These are phyloP conservation scores for Sinocyclocheilus rhinocerous DNA, from an alignment of 2,113 vertebrate species.

Conservation along the genomic window DNA sequence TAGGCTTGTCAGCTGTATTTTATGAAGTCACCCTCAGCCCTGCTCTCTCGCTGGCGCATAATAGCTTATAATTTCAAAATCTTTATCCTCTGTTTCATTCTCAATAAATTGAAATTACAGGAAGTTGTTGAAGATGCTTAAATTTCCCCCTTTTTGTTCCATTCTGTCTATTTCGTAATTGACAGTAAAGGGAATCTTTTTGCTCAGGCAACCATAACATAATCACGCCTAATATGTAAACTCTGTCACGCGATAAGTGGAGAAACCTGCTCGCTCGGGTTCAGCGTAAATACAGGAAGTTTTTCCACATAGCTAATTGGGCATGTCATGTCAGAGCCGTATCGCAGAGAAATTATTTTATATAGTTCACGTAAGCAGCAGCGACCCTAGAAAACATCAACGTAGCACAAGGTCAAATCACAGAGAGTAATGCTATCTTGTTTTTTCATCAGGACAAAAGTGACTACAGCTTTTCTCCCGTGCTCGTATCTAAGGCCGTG, in stretches of 20 bases:
- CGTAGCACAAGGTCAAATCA: background rate
- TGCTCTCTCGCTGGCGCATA: slow-evolving; percentile 87
- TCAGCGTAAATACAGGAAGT: slow-evolving; percentile 58
- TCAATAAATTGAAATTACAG: slow-evolving; percentile 99
- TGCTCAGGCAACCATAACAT: slow-evolving; percentile 81
- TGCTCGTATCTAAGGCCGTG: slow-evolving; percentile 62
- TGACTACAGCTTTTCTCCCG: background rate
- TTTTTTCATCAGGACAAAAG: slow-evolving; percentile 4
- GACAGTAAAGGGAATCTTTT: slow-evolving; percentile 88
- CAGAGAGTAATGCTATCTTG: background rate
- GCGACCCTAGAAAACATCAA: background rate
- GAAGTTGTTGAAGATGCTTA: slow-evolving; percentile 98
- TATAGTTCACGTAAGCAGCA: slow-evolving; percentile 7
- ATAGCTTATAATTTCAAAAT: slow-evolving; percentile 99
- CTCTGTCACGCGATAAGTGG: slow-evolving; percentile 90
- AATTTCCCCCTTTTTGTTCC: slow-evolving; percentile 73
- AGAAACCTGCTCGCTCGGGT: slow-evolving; percentile 85
- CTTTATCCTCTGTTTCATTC: slow-evolving; percentile 97
- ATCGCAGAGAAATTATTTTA: background rate
- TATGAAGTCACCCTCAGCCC: slow-evolving; percentile 88
- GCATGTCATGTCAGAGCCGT: slow-evolving; percentile 30
- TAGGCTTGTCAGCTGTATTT: slow-evolving; percentile 98
- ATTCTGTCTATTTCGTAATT: slow-evolving; percentile 85
- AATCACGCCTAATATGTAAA: slow-evolving; percentile 84
- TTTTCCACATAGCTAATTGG: slow-evolving; percentile 54